Base-by-base conservation (phyloP, 2,113 vertebrate species). In the Parus major region DNA sequence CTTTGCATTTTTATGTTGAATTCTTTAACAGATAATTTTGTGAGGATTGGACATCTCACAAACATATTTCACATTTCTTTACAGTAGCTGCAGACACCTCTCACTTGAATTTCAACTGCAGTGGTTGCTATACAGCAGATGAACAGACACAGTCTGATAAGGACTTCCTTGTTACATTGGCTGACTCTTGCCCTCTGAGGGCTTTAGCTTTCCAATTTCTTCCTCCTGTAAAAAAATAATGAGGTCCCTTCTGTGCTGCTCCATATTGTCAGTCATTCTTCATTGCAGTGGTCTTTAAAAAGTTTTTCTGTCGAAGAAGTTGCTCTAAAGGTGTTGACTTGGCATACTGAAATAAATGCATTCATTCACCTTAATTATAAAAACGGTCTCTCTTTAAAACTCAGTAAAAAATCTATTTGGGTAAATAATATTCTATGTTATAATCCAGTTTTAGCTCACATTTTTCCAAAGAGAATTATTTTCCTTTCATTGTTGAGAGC, bases 361-460 rank as follows among this genome's bases (percentile, higher is more conserved):
- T 82, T 53, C 56, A 80, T 92, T 94, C 92, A 94, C 59, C 35
- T 86, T 96, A 90, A 96, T 95, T 83, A 78, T 61, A 81, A 88
- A 93, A 93, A 31, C 15, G 2, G 4, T 66, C 88, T 95, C 49
- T 91, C 82, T 88, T 90, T 78, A 47, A 33, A 82, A 61, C 18
- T 47, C 57, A 87, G 36, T 76, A 95, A 95, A 39, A 39, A 82
- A 90, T 70, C 35, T 92, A n/a, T 85, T 91, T 84, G 76, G 31
- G 39, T 82, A 66, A 87, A 91, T 35, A 35, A 82, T 93, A 57
- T 20, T 89, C 27, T 76, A 84, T 96, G 65, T 86, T 77, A 88
- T 63, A 63, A 60, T 41, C 61, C 78, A 79, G 82, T 96, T 95
- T 91, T 93, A 96, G 65, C 25, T 42, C 11, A 59, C 2, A 19